Base-by-base conservation (phyloP, 2,797 vertebrate species). In the Macropus fuliginosus region DNA sequence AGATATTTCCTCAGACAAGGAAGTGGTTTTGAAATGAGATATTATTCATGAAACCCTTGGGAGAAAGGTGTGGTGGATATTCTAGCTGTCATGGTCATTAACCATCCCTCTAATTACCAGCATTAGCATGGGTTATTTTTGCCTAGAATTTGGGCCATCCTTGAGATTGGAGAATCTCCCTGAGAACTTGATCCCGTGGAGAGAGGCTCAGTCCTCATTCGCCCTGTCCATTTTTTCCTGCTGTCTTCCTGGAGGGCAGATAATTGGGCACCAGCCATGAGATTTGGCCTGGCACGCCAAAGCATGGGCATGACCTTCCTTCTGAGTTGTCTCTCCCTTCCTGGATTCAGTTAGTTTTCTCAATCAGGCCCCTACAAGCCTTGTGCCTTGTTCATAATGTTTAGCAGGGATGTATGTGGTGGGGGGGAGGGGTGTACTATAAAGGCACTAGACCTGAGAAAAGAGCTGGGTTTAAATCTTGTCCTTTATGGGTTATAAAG, bases 111-210 rank as follows among this genome's bases (percentile, higher is more conserved):
- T 16, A 46, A 10, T 24, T 27, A 13, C 46, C 21, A 94, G 87
- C 6, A 11, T 74, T 95, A 40, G 1, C 56, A 5, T 10, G n/a
- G n/a, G 31, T 90, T n/a, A 55, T 95, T 95, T 27, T 55, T 94
- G 90, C 91, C 92, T 6, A 27, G 90, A 40, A 52, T 1, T 93
- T 50, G 81, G 18, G 0, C 11, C 29, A 92, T 18, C 27, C 46
- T 40, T 46, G 50, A 55, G 52, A 8, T 5, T 74, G 40, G 34
- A 34, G 10, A 10, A 66, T 54, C 4, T 87, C 46, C 52, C 40
- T 24, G 4, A 50, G 87, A 95, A 66, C 66, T 91, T 59, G 40
- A 92, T 52, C 52, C 93, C 46, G 90, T 87, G 59, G 56, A 93
- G 50, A 28, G 92, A 87, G 16, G 21, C 8, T 54, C 27, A 18